Evolutionary conservation across 2,888 invertebrate genomes (phyloP).

Genomic region (Tupiocoris notatus): DNA sequence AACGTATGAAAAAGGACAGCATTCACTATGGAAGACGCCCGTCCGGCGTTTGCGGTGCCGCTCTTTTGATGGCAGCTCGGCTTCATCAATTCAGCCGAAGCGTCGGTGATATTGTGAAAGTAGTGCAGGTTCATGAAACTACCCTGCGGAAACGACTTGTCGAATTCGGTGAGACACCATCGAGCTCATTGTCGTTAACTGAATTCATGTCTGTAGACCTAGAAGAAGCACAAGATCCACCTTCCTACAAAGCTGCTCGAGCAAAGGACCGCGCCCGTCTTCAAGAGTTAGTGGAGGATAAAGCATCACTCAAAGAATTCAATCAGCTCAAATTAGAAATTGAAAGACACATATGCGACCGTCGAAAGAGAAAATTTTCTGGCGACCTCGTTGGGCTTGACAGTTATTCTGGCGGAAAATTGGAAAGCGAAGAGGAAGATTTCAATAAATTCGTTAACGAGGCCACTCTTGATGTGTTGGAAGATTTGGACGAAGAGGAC

Average conservation of each 20-base stretch:
- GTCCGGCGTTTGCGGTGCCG: slow-evolving; percentile 97
- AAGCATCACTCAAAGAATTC: slow-evolving; percentile 59
- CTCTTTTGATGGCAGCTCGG: slow-evolving; percentile 88
- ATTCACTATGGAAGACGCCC: slow-evolving; percentile 94
- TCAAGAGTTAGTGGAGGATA: slow-evolving; percentile 55
- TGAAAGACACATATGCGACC: slow-evolving; percentile 72
- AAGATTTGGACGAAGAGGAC: slow-evolving; percentile 51
- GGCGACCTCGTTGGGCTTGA: neutral
- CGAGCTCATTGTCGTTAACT: slow-evolving; percentile 88
- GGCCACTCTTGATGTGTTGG: slow-evolving; percentile 56
- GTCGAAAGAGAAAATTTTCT: slow-evolving; percentile 56
- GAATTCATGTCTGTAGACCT: slow-evolving; percentile 96
- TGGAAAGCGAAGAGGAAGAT: slow-evolving; percentile 54
- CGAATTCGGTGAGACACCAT: slow-evolving; percentile 96
- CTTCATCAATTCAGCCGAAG: slow-evolving; percentile 88
- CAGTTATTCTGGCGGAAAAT: neutral
- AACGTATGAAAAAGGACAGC: slow-evolving; percentile 97
- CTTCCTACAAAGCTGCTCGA: slow-evolving; percentile 87
- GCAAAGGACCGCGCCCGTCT: slow-evolving; percentile 82
- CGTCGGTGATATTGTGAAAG: slow-evolving; percentile 82
- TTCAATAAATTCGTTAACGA: slow-evolving; percentile 57
- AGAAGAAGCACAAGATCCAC: slow-evolving; percentile 95
- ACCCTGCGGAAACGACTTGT: slow-evolving; percentile 85
- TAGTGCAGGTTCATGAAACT: slow-evolving; percentile 93
- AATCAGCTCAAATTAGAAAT: slow-evolving; percentile 82